These are phyloP conservation scores for Dendrocincla fuliginosa DNA, from an alignment of 2,797 vertebrate species.

Conservation along the genomic window DNA sequence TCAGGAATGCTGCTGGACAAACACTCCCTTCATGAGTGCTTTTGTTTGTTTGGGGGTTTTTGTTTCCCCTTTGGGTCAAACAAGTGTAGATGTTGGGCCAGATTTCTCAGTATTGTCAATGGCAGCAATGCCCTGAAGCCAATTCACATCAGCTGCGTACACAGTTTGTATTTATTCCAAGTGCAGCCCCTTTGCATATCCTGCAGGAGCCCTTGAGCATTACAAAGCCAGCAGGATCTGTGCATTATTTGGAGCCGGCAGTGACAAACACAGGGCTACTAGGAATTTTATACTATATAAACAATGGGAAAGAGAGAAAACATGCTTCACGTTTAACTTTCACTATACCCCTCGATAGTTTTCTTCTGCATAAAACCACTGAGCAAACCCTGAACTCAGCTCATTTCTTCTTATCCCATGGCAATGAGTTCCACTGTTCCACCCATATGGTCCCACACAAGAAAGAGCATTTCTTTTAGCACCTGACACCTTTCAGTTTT, in stretches of 20 bases:
- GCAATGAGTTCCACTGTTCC: neutral
- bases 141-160: neutral
- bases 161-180: neutral
- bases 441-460: neutral
- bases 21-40: conserved; percentile 62
- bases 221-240: neutral
- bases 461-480: neutral
- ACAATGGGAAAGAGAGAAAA: neutral
- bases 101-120: neutral
- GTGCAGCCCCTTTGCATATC: neutral
- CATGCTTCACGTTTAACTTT: neutral
- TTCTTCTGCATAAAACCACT: neutral
- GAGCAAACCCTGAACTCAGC: neutral
- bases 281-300: neutral
- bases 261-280: neutral
- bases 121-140: neutral
- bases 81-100: neutral
- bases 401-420: neutral
- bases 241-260: neutral
- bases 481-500: neutral
- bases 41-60: neutral
- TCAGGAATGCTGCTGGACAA: conserved; percentile 74
- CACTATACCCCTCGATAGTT: neutral
- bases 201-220: neutral
- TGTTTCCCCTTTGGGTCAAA: neutral